These are phyloP conservation scores for Sapayoa aenigma DNA, from an alignment of 2,113 vertebrate species.

Conservation along the genomic window DNA sequence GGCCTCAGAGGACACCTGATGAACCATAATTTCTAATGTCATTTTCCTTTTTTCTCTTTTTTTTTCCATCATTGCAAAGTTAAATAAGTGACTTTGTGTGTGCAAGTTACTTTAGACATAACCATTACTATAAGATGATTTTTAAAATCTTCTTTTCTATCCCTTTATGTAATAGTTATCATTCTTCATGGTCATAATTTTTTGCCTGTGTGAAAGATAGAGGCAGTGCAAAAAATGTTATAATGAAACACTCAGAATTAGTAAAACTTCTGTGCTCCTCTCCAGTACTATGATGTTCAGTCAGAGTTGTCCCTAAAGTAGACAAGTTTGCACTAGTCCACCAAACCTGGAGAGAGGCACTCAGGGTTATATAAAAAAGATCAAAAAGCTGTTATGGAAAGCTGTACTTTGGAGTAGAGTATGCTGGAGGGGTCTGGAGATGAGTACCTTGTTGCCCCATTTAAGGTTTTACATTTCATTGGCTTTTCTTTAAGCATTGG, in stretches of 20 bases:
- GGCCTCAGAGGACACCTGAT: not conserved
- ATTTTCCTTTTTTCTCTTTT: not conserved
- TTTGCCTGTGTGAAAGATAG: not conserved
- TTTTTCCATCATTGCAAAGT: not conserved
- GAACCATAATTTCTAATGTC: not conserved
- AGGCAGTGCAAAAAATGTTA: not conserved
- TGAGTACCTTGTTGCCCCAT: not conserved
- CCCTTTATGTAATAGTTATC: not conserved
- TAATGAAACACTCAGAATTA: not conserved
- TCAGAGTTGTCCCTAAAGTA: not conserved
- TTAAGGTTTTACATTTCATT: not conserved
- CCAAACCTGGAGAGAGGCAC: not conserved
- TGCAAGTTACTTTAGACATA: not conserved
- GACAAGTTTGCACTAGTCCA: not conserved
- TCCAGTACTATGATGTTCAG: not conserved
- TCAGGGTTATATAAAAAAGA: not conserved
- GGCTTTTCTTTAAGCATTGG: not conserved
- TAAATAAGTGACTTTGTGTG: not conserved
- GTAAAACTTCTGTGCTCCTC: not conserved
- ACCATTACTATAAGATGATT: not conserved
- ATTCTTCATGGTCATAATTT: rapidly evolving
- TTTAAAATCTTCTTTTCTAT: not conserved
- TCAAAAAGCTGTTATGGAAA: not conserved
- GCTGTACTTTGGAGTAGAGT: not conserved
- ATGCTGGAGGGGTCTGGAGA: not conserved